Evolutionary conservation across 2,113 vertebrate species (phyloP), one percentile per base, ranked within the genome.

Genomic region (Thinocorus orbignyianus): DNA sequence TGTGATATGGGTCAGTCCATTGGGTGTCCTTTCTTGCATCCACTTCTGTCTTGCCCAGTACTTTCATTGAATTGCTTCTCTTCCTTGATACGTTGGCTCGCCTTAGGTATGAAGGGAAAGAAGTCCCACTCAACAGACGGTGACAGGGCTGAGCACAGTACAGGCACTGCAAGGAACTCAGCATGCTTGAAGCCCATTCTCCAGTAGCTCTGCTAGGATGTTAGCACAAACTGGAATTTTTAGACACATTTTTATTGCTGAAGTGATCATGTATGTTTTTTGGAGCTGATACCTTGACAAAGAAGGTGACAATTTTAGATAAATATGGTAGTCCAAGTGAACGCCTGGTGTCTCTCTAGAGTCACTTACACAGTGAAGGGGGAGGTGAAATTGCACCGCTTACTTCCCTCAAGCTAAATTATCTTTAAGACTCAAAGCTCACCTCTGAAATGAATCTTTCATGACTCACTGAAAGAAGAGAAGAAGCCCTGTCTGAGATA

Each of bases 401-500:
- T 94, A 24, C 49, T 81, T 94, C 84, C 49, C 41, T 92, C 48
- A 15, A 73, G 48, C 80, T 94, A 88, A 81, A 58, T 86, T 78
- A 78, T 86, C 88, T 76, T 69, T 60, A 89, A 93, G 57, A 79
- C 82, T 93, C 52, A 86, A 94, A 83, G 76, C 64, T 96, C 33
- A 78, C 64, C 79, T 92, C 68, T 78, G 88, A 90, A 96, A 94
- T 88, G 1, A 88, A 92, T 95, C 69, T 96, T 96, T 86, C 76
- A 89, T 92, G 81, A 91, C 81, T 90, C 83, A 52, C 61, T 88
- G 95, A 89, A 95, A 95, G 72, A 79, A 80, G 85, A 92, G 87
- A 93, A 88, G 80, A 94, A 96, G 46, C 57, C 31, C 46, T 93
- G 17, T 37, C 44, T 81, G 49, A 95, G 81, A 41, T 49, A 57